Conservation (phyloP, 1,140 invertebrate species). For the Antheraea pernyi region DNA sequence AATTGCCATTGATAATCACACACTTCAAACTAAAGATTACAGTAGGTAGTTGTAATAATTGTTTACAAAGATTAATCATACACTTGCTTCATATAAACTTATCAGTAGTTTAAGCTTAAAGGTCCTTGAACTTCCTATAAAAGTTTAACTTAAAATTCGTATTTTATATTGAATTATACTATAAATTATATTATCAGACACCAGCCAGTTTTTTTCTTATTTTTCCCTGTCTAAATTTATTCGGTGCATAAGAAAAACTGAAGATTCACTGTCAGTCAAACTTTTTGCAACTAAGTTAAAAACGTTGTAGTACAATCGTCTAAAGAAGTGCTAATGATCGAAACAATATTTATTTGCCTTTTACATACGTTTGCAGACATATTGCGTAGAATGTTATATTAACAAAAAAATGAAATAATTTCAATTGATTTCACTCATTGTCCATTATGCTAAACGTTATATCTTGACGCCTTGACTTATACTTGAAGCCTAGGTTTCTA, state of each 20-base stretch:
- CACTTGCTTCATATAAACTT: too few species aligned
- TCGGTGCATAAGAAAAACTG: not conserved
- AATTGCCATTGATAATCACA: too few species aligned
- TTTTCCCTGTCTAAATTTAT: not conserved
- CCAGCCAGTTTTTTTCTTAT: not conserved
- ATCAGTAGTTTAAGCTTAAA: not conserved
- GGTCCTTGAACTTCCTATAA: not conserved
- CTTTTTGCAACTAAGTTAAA: conserved; percentile 1
- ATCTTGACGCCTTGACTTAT: too few species aligned
- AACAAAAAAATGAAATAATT: too few species aligned
- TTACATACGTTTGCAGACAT: not conserved
- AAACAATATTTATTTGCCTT: not conserved
- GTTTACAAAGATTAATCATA: too few species aligned
- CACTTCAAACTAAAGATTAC: too few species aligned
- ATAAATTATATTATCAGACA: not conserved
- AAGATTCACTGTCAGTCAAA: not conserved
- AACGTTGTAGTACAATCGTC: not conserved
- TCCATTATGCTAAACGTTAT: too few species aligned
- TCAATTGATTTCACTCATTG: too few species aligned
- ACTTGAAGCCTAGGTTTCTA: too few species aligned
- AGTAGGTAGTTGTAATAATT: too few species aligned
- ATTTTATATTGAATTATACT: not conserved
- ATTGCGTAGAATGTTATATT: too few species aligned
- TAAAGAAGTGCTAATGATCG: not conserved
- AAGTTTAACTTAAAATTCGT: not conserved